Evolutionary conservation across 2,888 invertebrate species (phyloP).

Genomic region (Ligdia adustata): DNA sequence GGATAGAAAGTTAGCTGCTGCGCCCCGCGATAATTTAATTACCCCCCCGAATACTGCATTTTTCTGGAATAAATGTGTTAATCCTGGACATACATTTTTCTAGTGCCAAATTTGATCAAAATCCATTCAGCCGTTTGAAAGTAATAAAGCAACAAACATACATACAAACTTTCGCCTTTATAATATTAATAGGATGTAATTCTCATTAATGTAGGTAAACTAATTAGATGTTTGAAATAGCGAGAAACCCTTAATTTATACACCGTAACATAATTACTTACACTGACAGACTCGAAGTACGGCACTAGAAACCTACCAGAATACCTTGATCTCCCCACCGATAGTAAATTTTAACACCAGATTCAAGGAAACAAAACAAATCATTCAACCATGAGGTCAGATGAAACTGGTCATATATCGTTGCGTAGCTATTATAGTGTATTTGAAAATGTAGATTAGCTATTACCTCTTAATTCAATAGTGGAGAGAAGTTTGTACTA

Average conservation of each 20-base stretch:
- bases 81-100: no score
- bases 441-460: slow-evolving; percentile 79
- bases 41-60: no score
- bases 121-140: no score
- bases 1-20: no score
- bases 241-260: slow-evolving; percentile 73
- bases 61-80: no score
- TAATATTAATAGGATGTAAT: slow-evolving; percentile 49
- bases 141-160: no score
- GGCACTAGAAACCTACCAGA: slow-evolving; percentile 46
- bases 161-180: slow-evolving; percentile 28
- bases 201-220: slow-evolving; percentile 65
- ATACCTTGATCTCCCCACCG: slow-evolving; percentile 38
- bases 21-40: no score
- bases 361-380: slow-evolving; percentile 43
- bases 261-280: slow-evolving; percentile 76
- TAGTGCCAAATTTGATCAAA: no score
- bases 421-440: slow-evolving; percentile 61
- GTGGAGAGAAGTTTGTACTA: slow-evolving; percentile 40
- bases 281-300: slow-evolving; percentile 65
- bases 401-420: slow-evolving; percentile 46
- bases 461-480: slow-evolving; percentile 65
- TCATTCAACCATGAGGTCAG: slow-evolving; percentile 48
- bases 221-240: slow-evolving; percentile 75
- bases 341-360: slow-evolving; percentile 26